Conservation (phyloP, 2,113 vertebrate genomes). For the Xiphias gladius region DNA sequence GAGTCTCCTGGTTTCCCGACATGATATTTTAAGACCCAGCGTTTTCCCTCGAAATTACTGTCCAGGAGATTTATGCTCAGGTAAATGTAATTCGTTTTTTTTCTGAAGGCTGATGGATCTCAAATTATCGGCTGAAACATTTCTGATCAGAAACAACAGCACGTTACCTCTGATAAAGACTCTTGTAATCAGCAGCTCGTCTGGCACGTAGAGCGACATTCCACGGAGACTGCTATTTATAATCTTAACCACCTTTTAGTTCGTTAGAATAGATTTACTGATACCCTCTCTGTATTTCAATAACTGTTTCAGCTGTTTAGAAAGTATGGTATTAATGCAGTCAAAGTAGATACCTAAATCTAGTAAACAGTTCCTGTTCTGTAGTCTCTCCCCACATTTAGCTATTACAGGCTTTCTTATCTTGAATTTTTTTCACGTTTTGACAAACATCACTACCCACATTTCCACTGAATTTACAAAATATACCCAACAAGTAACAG, state of each 20-base stretch:
- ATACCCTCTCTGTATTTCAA: not conserved
- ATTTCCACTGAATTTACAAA: not conserved
- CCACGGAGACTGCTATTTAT: too few species aligned
- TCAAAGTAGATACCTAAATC: too few species aligned
- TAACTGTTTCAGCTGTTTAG: not conserved
- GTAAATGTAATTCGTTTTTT: not conserved
- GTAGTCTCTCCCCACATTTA: not conserved
- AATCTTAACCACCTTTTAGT: not conserved
- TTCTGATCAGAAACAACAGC: too few species aligned
- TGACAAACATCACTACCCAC: too few species aligned
- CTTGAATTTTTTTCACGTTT: too few species aligned
- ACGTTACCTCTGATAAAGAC: too few species aligned
- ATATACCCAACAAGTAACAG: too few species aligned
- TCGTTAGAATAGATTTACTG: not conserved
- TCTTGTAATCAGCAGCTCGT: not conserved
- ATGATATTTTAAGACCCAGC: not conserved
- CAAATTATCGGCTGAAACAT: too few species aligned
- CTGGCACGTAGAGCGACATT: not conserved
- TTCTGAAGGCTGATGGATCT: not conserved
- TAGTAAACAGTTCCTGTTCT: not conserved
- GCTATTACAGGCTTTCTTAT: not conserved
- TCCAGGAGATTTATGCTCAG: not conserved
- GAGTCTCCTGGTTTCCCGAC: slow-evolving; percentile 1
- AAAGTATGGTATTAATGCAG: not conserved
- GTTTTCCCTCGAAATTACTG: not conserved